Evolutionary conservation across 2,888 invertebrate genomes (phyloP).

Genomic region (Nemapogon koenigi): DNA sequence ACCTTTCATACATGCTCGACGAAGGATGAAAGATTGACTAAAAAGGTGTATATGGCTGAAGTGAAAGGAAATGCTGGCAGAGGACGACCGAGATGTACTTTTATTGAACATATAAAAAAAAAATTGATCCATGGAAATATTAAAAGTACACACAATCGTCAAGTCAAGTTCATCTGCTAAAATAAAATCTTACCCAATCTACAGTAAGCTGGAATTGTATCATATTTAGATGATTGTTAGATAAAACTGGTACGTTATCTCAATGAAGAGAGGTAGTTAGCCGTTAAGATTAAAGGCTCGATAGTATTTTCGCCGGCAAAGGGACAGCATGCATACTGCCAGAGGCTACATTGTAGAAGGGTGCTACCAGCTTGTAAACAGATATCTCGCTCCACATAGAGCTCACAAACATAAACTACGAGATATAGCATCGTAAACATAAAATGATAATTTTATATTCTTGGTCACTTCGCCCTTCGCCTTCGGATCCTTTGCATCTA

Average conservation of each 20-base stretch:
- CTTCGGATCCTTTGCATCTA: slow-evolving; percentile 6
- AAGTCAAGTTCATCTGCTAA: too few relatives aligned
- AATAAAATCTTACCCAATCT: too few relatives aligned
- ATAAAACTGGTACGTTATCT: slow-evolving; percentile 8
- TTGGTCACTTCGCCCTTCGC: not conserved
- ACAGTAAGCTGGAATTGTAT: slow-evolving; percentile 10
- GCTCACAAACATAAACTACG: slow-evolving; percentile 4
- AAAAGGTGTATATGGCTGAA: too few relatives aligned
- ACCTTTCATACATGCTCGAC: too few relatives aligned
- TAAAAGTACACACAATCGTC: too few relatives aligned
- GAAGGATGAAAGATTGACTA: too few relatives aligned
- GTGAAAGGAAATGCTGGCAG: too few relatives aligned
- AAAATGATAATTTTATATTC: slow-evolving; percentile 22
- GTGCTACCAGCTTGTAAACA: not conserved
- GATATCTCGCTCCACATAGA: slow-evolving; percentile 6
- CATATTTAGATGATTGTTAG: slow-evolving; percentile 9
- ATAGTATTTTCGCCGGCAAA: slow-evolving; percentile 8
- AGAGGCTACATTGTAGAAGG: slow-evolving; percentile 6
- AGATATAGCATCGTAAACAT: slow-evolving; percentile 23
- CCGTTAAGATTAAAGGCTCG: slow-evolving; percentile 8
- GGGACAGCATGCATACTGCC: slow-evolving; percentile 5
- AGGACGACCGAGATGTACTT: too few relatives aligned
- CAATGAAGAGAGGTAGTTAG: slow-evolving; percentile 1
- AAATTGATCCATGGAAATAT: too few relatives aligned
- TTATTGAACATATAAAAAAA: too few relatives aligned